Conservation (phyloP, 2,113 vertebrate species). For the Elephas maximus region DNA sequence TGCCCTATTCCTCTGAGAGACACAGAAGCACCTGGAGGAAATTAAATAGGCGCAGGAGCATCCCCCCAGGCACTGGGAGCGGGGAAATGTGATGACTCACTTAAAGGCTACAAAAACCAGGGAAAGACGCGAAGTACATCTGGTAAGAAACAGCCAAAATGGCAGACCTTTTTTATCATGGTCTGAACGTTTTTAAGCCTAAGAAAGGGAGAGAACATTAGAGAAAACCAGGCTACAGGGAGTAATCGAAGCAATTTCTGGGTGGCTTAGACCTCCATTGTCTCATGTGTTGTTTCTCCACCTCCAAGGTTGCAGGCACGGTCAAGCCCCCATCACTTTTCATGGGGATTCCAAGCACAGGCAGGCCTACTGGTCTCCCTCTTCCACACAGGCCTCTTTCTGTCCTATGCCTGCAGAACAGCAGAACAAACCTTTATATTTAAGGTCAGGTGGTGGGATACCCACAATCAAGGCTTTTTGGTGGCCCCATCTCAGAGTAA, state of each 20-base stretch:
- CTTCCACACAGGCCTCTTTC: accelerated
- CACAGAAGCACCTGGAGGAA: not conserved
- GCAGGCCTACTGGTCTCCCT: not conserved
- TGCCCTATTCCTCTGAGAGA: not conserved
- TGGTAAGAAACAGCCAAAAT: not conserved
- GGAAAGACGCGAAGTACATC: not conserved
- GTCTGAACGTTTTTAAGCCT: not conserved
- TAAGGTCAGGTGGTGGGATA: not conserved
- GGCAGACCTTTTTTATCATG: not conserved
- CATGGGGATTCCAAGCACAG: not conserved
- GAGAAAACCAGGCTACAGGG: not conserved
- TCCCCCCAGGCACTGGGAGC: accelerated
- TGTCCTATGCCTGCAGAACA: accelerated
- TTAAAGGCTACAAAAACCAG: not conserved
- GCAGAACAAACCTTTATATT: not conserved
- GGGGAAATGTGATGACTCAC: not conserved
- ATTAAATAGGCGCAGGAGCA: too few species aligned
- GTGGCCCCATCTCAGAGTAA: not conserved
- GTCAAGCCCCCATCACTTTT: not conserved
- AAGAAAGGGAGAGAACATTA: not conserved
- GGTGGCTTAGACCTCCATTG: not conserved
- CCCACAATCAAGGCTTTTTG: too few species aligned
- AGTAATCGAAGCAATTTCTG: not conserved
- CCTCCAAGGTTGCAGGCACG: accelerated
- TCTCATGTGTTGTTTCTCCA: not conserved